Evolutionary conservation across 2,888 invertebrate species (phyloP), one percentile per base, ranked within the genome.

Genomic region (Venusia cambrica): DNA sequence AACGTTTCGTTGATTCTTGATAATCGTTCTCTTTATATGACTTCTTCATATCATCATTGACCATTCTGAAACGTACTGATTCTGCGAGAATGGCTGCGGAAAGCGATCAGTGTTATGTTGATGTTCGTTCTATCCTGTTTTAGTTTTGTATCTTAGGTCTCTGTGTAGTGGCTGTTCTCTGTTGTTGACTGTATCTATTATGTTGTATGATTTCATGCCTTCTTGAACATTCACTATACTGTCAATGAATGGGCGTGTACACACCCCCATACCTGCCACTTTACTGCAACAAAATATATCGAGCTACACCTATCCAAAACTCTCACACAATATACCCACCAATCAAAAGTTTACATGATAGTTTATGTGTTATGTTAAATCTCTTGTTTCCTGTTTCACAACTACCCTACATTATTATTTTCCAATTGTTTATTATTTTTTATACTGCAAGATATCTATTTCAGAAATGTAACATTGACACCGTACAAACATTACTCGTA

Each of bases 141-240:
- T 83, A 81, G 79, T 83, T 75, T 70, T 73, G 71, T 78, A 78
- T 73, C 63, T 69, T 78, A 77, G 74, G 77, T 83, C 71, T 85
- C 80, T 87, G 85, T 85, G 84, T 88, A 88, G 87, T 87, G 87
- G 87, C 88, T 88, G 88, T 76, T 87, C 76, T 83, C 80, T 87
- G 87, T 88, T 88, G 87, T 87, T 78, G 78, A 80, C 72, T 87
- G 87, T 87, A 73, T 78, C 75, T 80, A 79, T 85, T 84, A 78
- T 83, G 83, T 85, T 87, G 78, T 85, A 80, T 81, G 71, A 80
- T 81, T 84, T 83, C 77, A 79, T 84, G 87, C 87, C 84, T 85
- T 84, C 78, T 85, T 70, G 66, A 75, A 87, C 87, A 85, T 83
- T 85, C 81, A 85, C 84, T 83, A 80, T 85, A 87, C 85, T 81